Conservation (phyloP, 2,888 invertebrate species). For the Andrena camellia region DNA sequence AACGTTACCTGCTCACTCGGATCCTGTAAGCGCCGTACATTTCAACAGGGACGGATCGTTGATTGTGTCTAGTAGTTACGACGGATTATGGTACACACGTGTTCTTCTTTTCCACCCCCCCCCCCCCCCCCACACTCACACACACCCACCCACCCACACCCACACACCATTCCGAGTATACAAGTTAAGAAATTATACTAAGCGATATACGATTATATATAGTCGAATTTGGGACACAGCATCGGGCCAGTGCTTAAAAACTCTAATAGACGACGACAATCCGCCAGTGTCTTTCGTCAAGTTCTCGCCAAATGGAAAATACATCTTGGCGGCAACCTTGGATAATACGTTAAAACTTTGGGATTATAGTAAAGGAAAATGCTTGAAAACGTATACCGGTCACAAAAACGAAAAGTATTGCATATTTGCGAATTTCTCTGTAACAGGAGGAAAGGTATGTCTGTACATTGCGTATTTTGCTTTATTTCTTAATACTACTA, state of each 20-base stretch:
- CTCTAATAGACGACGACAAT: slow-evolving; percentile 99
- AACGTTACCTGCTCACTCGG: slow-evolving; percentile 99
- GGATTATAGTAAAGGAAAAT: slow-evolving; percentile 99
- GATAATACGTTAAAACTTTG: slow-evolving; percentile 99
- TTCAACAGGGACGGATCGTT: slow-evolving; percentile 99
- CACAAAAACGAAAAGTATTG: slow-evolving; percentile 99
- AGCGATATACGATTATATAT: slow-evolving; percentile 76
- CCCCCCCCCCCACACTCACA: too few species aligned
- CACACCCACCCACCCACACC: too few species aligned
- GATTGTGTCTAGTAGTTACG: slow-evolving; percentile 99
- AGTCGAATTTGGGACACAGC: slow-evolving; percentile 99
- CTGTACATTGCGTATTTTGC: neutral
- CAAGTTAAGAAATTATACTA: neutral
- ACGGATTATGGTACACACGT: slow-evolving; percentile 94
- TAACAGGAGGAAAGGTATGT: slow-evolving; percentile 98
- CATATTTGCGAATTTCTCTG: slow-evolving; percentile 99
- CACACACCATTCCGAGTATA: neutral
- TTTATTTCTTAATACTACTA: neutral
- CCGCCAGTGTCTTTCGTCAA: slow-evolving; percentile 99
- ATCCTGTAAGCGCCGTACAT: slow-evolving; percentile 99
- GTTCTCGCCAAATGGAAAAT: slow-evolving; percentile 99
- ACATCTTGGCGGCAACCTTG: slow-evolving; percentile 98
- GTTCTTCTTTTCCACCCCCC: neutral
- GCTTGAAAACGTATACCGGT: slow-evolving; percentile 98
- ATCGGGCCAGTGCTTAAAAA: slow-evolving; percentile 99